Evolutionary conservation across 2,113 vertebrate genomes (phyloP).

Genomic region (Urocitellus parryii): DNA sequence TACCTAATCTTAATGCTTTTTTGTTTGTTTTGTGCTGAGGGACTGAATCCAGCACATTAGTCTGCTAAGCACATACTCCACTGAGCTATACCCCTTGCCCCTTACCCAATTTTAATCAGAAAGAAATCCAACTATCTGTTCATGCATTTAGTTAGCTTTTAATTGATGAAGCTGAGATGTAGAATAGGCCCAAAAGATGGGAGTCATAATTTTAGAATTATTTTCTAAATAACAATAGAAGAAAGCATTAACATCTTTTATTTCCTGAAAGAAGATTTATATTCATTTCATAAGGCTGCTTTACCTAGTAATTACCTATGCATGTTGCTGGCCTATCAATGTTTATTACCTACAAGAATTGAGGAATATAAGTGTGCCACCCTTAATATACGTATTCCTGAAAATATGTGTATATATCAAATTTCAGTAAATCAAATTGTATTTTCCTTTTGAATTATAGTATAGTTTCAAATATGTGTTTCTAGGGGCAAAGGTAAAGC

Average conservation of each 20-base stretch:
- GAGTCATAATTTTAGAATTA: slow-evolving; percentile 38
- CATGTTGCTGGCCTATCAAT: neutral
- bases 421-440: slow-evolving; percentile 34
- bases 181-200: neutral
- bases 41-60: neutral
- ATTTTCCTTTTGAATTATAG: slow-evolving; percentile 49
- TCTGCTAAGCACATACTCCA: neutral
- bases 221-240: slow-evolving; percentile 28
- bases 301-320: neutral
- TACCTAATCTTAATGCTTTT: slow-evolving; percentile 1
- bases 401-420: neutral
- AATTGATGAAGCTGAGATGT: neutral
- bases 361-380: neutral
- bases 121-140: slow-evolving; percentile 50
- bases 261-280: slow-evolving; percentile 8
- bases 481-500: neutral
- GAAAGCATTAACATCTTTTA: neutral
- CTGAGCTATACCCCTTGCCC: too few relatives aligned
- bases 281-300: slow-evolving; percentile 40
- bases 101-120: slow-evolving; percentile 22
- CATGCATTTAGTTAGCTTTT: slow-evolving; percentile 19
- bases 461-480: slow-evolving; percentile 38
- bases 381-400: slow-evolving; percentile 2
- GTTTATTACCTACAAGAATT: neutral
- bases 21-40: neutral